These are phyloP conservation scores for Triplophysa siluroides DNA, from an alignment of 2,113 vertebrate species.

Conservation along the genomic window DNA sequence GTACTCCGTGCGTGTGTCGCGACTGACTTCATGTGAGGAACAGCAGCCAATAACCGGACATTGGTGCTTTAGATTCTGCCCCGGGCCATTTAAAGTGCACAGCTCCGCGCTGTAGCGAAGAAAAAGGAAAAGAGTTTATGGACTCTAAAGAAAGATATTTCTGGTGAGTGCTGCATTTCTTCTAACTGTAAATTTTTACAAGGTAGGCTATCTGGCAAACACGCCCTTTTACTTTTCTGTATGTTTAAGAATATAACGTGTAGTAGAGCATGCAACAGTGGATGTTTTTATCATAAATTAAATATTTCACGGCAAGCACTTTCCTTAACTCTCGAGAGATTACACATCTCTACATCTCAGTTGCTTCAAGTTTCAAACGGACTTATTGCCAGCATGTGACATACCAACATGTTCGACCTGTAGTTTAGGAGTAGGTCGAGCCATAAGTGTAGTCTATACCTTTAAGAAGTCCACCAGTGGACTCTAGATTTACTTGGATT, in stretches of 20 bases:
- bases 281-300: neutral
- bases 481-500: constrained; percentile 76
- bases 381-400: neutral
- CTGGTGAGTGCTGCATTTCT: constrained; percentile 50
- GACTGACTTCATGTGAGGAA: constrained; percentile 58
- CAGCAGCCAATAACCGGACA: constrained; percentile 59
- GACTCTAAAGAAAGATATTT: constrained; percentile 56
- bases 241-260: neutral
- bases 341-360: neutral
- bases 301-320: neutral
- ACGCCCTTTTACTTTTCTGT: neutral
- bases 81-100: constrained; percentile 62
- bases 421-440: neutral
- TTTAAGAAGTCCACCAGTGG: constrained; percentile 67
- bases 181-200: constrained; percentile 1
- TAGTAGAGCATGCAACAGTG: neutral
- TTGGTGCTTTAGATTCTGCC: constrained; percentile 63
- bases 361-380: neutral
- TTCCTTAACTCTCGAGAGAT: neutral
- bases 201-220: neutral
- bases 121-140: constrained; percentile 62
- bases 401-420: constrained; percentile 7
- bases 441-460: constrained; percentile 63
- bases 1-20: constrained; percentile 34
- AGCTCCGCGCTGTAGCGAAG: constrained; percentile 61